These are phyloP conservation scores for Heliconius hortense DNA, from an alignment of 2,888 invertebrate genomes.

Conservation along the genomic window DNA sequence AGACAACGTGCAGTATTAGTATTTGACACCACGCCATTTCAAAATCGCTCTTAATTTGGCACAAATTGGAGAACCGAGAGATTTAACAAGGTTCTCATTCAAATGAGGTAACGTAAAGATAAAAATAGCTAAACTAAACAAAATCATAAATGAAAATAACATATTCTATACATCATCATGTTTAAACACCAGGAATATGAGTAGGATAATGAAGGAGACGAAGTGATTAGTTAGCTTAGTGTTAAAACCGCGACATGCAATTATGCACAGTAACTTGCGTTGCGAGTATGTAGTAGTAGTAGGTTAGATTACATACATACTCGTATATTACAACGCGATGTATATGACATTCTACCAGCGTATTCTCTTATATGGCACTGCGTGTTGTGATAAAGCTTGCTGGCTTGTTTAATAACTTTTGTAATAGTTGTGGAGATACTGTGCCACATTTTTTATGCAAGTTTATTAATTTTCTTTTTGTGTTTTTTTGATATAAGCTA, in stretches of 20 bases:
- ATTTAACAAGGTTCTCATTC: too few relatives aligned
- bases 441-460: not conserved
- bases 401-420: not conserved
- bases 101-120: too few relatives aligned
- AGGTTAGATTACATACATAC: not conserved
- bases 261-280: slow-evolving; percentile 5
- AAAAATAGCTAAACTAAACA: too few relatives aligned
- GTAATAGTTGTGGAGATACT: not conserved
- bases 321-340: not conserved
- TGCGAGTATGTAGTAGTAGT: not conserved
- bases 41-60: too few relatives aligned
- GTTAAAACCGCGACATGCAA: slow-evolving; percentile 16
- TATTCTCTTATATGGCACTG: not conserved
- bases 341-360: not conserved
- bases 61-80: too few relatives aligned
- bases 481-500: not conserved
- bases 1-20: too few relatives aligned
- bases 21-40: too few relatives aligned
- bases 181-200: not conserved
- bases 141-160: not conserved
- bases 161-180: not conserved
- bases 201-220: not conserved
- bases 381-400: not conserved
- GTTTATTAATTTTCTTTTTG: not conserved
- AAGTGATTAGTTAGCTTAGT: slow-evolving; percentile 16